Evolutionary conservation across 1,140 invertebrate genomes (phyloP), one percentile per base, ranked within the genome.

Genomic region (Magallana ariakensis): DNA sequence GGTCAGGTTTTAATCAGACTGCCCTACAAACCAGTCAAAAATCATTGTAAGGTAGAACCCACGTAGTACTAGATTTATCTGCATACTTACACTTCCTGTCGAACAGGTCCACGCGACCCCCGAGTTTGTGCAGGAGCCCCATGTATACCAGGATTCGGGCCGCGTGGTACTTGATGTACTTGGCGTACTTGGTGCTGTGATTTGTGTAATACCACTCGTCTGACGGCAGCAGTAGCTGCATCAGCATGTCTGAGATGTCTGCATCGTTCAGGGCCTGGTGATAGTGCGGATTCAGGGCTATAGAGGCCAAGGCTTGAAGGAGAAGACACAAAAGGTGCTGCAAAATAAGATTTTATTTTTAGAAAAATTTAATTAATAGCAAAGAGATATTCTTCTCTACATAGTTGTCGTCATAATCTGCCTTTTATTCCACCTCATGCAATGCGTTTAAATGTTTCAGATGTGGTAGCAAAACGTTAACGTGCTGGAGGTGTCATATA

Each of bases 151-250:
- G 95, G 19, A 96, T 96, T 85, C 96, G 92, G 4, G 96, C 96
- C 0, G 96, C 96, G 91, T 97, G 96, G 93, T 97, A 96, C 92
- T 97, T 97, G 54, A 97, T 96, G 92, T 95, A 97, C 82, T 95
- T 95, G 22, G 96, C 96, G 92, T 96, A 97, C 90, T 96, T 96
- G 57, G 96, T 97, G 88, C 95, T 96, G 92, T 97, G 96, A 92
- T 97, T 97, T 60, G 96, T 97, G 94, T 97, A 97, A 94, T 97
- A 97, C 96, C 96, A 97, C 92, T 97, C 96, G 92, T 97, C 96
- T 0, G 96, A 96, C 8, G 96, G 96, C 75, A 97, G 93, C 56
- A 97, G 94, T 22, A 97, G 94, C 92, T 97, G 96, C 88, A 96
- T 96, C 15, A 97, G 92, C 87, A 95, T 95, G 91, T 97, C 96